Percentiles rank a stretch among this genome's conserved stretches.
Conservation (phyloP, 2,888 invertebrate genomes). For the Andrena minutula region DNA sequence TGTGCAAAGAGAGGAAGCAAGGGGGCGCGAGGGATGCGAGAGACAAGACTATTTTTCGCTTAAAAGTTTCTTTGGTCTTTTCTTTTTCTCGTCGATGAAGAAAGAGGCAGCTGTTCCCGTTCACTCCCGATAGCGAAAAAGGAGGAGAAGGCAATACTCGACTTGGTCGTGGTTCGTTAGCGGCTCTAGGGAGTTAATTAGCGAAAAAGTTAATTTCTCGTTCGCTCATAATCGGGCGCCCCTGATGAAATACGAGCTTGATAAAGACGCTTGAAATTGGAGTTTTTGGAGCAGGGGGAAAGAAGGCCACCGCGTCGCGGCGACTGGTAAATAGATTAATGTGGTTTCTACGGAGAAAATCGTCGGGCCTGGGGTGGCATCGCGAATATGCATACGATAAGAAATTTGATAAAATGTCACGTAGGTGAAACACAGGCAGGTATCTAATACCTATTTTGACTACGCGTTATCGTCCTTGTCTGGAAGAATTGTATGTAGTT, state of each 20-base stretch:
- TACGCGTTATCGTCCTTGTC: no score
- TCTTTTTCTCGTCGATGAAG: not conserved
- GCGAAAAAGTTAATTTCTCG: conserved; percentile 84
- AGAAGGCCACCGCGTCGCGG: conserved; percentile 52
- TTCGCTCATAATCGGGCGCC: conserved; percentile 81
- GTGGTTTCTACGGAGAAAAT: conserved; percentile 75
- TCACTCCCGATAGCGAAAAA: conserved; percentile 28
- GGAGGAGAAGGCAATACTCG: conserved; percentile 64
- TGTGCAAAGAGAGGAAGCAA: not conserved
- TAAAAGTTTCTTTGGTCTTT: not conserved
- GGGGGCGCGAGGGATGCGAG: not conserved
- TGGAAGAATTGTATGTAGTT: no score
- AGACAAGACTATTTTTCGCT: not conserved
- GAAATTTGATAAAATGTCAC: not conserved
- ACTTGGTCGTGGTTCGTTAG: conserved; percentile 82
- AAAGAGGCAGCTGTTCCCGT: conserved; percentile 1
- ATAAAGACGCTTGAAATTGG: conserved; percentile 81
- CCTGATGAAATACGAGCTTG: conserved; percentile 83
- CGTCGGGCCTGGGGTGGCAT: conserved; percentile 33
- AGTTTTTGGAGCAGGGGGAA: conserved; percentile 75
- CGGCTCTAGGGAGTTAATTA: conserved; percentile 83
- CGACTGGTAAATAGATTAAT: conserved; percentile 81
- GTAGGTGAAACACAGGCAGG: no score
- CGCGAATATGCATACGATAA: not conserved
- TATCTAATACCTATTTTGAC: no score